Conservation (phyloP, 2,888 invertebrate species). For the Monochamus alternatus region DNA sequence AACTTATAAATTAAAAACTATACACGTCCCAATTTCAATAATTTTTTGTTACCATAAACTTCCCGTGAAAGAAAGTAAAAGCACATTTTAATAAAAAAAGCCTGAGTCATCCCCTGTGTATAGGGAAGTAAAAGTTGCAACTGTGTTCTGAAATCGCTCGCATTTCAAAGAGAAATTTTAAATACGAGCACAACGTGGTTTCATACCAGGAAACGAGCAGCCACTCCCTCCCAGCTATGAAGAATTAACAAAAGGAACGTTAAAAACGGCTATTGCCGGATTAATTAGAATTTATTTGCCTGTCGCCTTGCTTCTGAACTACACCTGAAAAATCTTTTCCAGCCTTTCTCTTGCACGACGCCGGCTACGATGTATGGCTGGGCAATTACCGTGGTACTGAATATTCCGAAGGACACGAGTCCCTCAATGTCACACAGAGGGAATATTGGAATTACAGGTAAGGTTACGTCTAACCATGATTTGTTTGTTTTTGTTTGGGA, state of each 20-base stretch:
- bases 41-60: too few species aligned
- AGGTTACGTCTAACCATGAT: slow-evolving; percentile 21
- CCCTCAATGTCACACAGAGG: slow-evolving; percentile 60
- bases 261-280: neutral
- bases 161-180: too few species aligned
- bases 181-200: too few species aligned
- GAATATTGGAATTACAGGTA: slow-evolving; percentile 67
- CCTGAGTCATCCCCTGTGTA: too few species aligned
- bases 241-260: slow-evolving; percentile 4
- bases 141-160: too few species aligned
- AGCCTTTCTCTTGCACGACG: slow-evolving; percentile 72
- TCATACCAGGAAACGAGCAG: neutral
- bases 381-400: slow-evolving; percentile 69
- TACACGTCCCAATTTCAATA: too few species aligned
- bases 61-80: too few species aligned
- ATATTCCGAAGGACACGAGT: slow-evolving; percentile 65
- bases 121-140: too few species aligned
- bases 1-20: too few species aligned
- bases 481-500: neutral
- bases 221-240: neutral
- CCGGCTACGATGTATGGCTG: slow-evolving; percentile 74
- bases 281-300: slow-evolving; percentile 23
- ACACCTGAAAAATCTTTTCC: slow-evolving; percentile 39
- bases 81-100: too few species aligned
- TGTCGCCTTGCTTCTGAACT: neutral